Evolutionary conservation across 2,113 vertebrate genomes (phyloP).

Genomic region (Anoplopoma fimbria): DNA sequence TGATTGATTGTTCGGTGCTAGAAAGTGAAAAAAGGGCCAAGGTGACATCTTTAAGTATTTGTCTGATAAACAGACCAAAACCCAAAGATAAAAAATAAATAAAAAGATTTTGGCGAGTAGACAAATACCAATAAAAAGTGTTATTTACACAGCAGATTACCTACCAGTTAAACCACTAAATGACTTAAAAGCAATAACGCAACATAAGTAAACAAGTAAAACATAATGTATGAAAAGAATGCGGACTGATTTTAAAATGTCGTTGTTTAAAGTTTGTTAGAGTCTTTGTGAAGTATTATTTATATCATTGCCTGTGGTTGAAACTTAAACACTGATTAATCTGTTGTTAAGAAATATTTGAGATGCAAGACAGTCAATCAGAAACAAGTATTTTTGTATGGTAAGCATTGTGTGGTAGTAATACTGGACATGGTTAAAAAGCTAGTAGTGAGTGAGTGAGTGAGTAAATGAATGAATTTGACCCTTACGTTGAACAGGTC

Average conservation of each 20-base stretch:
- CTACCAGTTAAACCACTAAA: neutral
- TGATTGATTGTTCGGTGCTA: neutral
- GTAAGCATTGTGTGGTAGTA: too few relatives aligned
- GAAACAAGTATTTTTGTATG: neutral
- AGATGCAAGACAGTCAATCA: neutral
- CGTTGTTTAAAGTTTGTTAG: too few relatives aligned
- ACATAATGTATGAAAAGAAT: neutral
- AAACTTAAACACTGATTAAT: too few relatives aligned
- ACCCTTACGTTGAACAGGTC: conserved; percentile 69
- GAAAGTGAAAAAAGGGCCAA: neutral
- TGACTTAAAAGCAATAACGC: neutral
- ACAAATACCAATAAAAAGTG: neutral
- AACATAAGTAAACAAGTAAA: neutral
- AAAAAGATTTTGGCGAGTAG: too few relatives aligned
- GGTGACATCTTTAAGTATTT: too few relatives aligned
- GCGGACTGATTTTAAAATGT: too few relatives aligned
- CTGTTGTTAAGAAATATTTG: neutral
- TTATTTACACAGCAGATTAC: neutral
- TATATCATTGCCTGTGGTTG: neutral
- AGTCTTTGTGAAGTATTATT: too few relatives aligned
- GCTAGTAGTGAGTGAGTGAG: neutral
- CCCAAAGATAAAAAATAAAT: neutral
- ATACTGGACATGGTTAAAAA: too few relatives aligned
- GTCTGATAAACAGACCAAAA: too few relatives aligned
- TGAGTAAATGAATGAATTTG: neutral